A percentile compares a stretch with the other conserved stretches of the same genome.
Conservation (phyloP, 2,113 vertebrate species). For the Chamaetylas fuelleborni region DNA sequence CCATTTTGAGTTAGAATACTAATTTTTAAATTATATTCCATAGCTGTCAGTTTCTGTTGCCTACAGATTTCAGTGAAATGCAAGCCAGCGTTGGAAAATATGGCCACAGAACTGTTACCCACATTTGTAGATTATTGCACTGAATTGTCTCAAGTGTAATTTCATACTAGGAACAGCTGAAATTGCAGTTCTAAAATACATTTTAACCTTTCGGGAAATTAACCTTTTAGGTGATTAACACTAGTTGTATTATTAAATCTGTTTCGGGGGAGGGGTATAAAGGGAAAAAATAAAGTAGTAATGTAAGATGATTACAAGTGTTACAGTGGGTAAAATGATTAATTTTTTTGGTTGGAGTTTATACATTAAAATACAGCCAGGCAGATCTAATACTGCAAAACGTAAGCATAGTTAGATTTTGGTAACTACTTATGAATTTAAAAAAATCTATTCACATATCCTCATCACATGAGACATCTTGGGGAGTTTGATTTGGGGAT, state of each 20-base stretch:
- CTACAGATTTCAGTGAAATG: neutral
- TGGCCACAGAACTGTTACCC: neutral
- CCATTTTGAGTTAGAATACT: neutral
- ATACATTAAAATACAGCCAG: neutral
- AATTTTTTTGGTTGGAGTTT: neutral
- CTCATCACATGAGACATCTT: neutral
- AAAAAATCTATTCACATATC: neutral
- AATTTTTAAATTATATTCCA: neutral
- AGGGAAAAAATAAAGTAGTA: neutral
- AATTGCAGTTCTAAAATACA: neutral
- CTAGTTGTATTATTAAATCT: neutral
- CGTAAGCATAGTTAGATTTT: neutral
- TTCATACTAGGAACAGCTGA: neutral
- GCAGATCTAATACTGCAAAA: neutral
- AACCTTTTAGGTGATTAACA: neutral
- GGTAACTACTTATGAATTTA: neutral
- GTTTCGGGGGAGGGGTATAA: neutral
- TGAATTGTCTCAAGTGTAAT: neutral
- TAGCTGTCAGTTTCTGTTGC: neutral
- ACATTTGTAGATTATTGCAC: neutral
- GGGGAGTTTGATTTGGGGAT: neutral
- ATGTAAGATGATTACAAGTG: neutral
- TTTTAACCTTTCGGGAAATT: neutral
- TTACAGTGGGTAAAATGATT: neutral
- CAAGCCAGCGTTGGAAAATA: neutral